Percentiles rank a stretch among this genome's conserved stretches.
These are phyloP conservation scores for Aphrocallistes beatrix DNA, from an alignment of 37 sponge, comb jelly and placozoan species.

Conservation along the genomic window DNA sequence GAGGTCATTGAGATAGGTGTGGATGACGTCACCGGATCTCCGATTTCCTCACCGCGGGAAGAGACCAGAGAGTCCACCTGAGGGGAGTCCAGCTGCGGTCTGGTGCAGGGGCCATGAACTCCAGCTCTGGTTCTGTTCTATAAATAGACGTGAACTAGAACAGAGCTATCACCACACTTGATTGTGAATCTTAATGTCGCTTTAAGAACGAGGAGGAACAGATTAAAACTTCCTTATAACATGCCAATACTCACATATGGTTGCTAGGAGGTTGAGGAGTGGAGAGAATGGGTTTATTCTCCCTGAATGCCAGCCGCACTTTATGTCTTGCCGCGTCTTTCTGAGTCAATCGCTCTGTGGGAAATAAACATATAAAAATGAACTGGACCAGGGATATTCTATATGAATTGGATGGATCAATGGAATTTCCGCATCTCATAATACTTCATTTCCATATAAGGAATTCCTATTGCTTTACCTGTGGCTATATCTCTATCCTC, in stretches of 20 bases:
- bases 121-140: background rate
- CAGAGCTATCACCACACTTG: background rate
- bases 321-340: background rate
- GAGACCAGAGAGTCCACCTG: background rate
- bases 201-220: too few species aligned
- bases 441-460: too few species aligned
- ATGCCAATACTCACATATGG: too few species aligned
- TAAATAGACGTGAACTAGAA: background rate
- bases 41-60: background rate
- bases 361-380: too few species aligned
- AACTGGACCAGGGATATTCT: too few species aligned
- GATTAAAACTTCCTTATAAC: too few species aligned
- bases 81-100: background rate
- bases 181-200: too few species aligned
- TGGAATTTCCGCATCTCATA: too few species aligned
- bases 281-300: background rate
- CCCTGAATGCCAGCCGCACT: background rate
- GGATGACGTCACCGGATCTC: background rate
- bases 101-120: background rate
- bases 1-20: background rate
- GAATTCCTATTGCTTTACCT: background rate
- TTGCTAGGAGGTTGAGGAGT: background rate
- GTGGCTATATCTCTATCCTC: background rate
- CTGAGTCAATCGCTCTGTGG: too few species aligned
- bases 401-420: too few species aligned